Evolutionary conservation across 2,888 invertebrate species (phyloP).

Genomic region (Mesorhabditis spiculigera): DNA sequence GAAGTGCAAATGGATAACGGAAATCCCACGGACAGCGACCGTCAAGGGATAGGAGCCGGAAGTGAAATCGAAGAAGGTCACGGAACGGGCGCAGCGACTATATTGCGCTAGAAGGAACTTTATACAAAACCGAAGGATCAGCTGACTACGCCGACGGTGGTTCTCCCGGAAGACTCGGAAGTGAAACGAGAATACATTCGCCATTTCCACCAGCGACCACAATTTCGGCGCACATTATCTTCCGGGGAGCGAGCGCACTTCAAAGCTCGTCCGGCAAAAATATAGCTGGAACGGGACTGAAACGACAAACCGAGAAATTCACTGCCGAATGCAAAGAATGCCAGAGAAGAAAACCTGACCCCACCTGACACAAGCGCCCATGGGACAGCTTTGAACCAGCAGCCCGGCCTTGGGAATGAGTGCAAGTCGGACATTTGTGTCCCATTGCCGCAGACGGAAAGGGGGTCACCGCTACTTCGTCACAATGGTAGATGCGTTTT

Average conservation of each 20-base stretch:
- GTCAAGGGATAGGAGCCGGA: too few relatives aligned
- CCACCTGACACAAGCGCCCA: conserved; percentile 12
- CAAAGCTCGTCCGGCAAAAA: too few relatives aligned
- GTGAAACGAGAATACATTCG: conserved; percentile 7
- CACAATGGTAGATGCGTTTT: too few relatives aligned
- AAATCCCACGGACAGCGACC: too few relatives aligned
- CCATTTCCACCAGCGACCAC: conserved; percentile 13
- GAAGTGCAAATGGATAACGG: too few relatives aligned
- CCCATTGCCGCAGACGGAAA: conserved; percentile 15
- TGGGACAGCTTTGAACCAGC: conserved; percentile 7
- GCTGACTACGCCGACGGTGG: background rate
- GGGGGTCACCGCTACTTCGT: too few relatives aligned
- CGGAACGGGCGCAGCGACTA: too few relatives aligned
- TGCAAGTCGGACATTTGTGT: conserved; percentile 21
- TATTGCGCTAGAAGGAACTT: too few relatives aligned
- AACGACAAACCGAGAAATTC: conserved; percentile 8
- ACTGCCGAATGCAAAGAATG: conserved; percentile 13
- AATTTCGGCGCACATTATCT: too few relatives aligned
- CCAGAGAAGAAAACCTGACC: conserved; percentile 13
- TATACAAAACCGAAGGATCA: conserved; percentile 5
- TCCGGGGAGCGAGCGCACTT: too few relatives aligned
- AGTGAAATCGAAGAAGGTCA: too few relatives aligned
- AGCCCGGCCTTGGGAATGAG: conserved; percentile 14
- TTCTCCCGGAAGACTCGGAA: conserved; percentile 11
- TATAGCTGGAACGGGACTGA: too few relatives aligned